A percentile compares a stretch with the other conserved stretches of the same genome.
These are phyloP conservation scores for Forbesichthys papilliferus DNA, from an alignment of 2,113 vertebrate genomes.

Conservation along the genomic window DNA sequence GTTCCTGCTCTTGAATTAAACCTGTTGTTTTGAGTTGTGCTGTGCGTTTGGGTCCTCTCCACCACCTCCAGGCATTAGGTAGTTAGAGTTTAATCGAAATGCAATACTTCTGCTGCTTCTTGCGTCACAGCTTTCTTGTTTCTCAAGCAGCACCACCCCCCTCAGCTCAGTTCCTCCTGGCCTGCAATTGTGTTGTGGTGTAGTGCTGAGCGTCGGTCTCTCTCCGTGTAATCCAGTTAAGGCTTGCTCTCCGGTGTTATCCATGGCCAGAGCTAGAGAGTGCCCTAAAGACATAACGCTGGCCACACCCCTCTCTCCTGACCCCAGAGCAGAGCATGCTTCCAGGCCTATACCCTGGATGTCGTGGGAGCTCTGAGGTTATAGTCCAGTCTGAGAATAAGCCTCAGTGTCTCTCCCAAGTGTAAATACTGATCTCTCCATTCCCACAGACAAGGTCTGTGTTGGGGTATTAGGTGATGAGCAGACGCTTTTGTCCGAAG, in stretches of 20 bases:
- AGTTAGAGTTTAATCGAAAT: background rate
- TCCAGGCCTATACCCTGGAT: background rate
- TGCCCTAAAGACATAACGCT: slow-evolving; percentile 6
- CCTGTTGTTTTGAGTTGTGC: no score
- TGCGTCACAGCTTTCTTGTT: background rate
- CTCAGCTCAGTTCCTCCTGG: slow-evolving; percentile 24
- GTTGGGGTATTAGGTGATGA: background rate
- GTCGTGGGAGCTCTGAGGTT: slow-evolving; percentile 44
- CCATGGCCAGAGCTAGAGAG: slow-evolving; percentile 13
- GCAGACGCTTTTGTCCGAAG: no score
- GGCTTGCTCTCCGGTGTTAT: slow-evolving; percentile 9
- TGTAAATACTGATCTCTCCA: slow-evolving; percentile 25
- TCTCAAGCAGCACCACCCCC: background rate
- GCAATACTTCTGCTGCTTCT: slow-evolving; percentile 33
- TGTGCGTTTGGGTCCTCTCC: no score
- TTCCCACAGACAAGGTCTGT: slow-evolving; percentile 5
- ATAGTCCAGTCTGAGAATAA: slow-evolving; percentile 43
- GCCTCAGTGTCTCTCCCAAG: slow-evolving; percentile 15
- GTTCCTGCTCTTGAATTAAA: no score
- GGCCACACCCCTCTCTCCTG: background rate
- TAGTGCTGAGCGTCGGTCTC: slow-evolving; percentile 8
- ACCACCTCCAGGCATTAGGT: no score
- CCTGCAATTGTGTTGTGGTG: background rate
- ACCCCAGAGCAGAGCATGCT: slow-evolving; percentile 3
- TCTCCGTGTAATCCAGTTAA: slow-evolving; percentile 39